These are phyloP conservation scores for Xenops minutus DNA, from an alignment of 2,797 vertebrate species.

Conservation along the genomic window DNA sequence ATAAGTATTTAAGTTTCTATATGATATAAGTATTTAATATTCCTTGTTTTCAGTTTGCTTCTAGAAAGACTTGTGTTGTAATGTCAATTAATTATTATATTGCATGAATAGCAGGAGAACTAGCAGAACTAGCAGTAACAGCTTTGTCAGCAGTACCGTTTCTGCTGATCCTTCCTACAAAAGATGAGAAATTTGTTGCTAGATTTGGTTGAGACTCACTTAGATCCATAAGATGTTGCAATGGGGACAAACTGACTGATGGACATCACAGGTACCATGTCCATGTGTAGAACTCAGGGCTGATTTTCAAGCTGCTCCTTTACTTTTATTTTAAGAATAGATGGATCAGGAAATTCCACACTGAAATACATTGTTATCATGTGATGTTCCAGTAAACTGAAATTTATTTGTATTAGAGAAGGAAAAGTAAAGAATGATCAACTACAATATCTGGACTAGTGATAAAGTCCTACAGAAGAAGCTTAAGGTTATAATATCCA, in stretches of 20 bases:
- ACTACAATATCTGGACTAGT: neutral
- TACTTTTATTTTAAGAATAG: conserved; percentile 47
- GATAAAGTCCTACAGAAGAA: neutral
- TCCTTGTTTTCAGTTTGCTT: neutral
- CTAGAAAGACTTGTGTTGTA: neutral
- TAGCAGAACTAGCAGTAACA: neutral
- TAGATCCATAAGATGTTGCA: fast-evolving
- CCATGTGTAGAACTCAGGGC: neutral
- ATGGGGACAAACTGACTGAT: neutral
- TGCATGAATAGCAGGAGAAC: neutral
- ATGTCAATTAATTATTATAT: neutral
- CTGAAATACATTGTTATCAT: neutral
- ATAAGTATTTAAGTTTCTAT: neutral
- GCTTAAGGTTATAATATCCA: neutral
- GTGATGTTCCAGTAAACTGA: conserved; percentile 19
- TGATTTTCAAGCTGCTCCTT: conserved; percentile 23
- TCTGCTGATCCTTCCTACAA: neutral
- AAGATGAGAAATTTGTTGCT: neutral
- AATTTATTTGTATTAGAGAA: conserved; percentile 43
- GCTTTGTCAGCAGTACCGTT: neutral
- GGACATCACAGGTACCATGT: fast-evolving
- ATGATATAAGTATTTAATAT: neutral
- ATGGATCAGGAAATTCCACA: conserved; percentile 10
- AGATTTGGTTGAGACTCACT: neutral
- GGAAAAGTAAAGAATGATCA: conserved; percentile 18